Percentiles rank a stretch among this genome's conserved stretches.
Evolutionary conservation across 2,888 invertebrate genomes (phyloP).

Genomic region (Pecten maximus): DNA sequence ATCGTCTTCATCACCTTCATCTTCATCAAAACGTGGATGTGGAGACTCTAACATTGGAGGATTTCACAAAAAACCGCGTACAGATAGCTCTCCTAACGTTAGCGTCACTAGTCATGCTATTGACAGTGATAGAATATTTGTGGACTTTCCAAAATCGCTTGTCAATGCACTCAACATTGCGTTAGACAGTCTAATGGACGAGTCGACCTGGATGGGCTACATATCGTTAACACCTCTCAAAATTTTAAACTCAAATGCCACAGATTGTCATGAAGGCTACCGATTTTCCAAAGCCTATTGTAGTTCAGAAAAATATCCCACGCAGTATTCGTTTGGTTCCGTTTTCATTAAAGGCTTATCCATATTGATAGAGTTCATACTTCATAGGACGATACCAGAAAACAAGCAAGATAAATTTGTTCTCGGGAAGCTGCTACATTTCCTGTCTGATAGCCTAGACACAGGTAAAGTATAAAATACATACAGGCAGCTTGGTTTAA

Average conservation of each 20-base stretch:
- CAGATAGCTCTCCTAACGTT: background rate
- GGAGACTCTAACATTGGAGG: background rate
- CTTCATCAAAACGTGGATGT: background rate
- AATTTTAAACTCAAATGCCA: constrained; percentile 2
- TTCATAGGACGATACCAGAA: background rate
- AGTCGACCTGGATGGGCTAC: background rate
- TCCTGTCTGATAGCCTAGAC: background rate
- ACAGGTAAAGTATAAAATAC: background rate
- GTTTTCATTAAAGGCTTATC: constrained; percentile 36
- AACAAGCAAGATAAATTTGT: constrained; percentile 23
- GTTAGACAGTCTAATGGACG: background rate
- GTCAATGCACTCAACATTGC: background rate
- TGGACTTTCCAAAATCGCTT: background rate
- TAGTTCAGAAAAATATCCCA: background rate
- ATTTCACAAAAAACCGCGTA: background rate
- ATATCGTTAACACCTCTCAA: constrained; percentile 11
- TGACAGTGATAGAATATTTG: background rate
- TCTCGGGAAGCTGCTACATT: constrained; percentile 21
- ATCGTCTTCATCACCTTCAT: too few relatives aligned
- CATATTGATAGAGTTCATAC: constrained; percentile 21
- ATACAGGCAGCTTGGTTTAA: too few relatives aligned
- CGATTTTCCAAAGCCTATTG: constrained; percentile 27
- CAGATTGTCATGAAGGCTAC: background rate
- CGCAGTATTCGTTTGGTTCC: constrained; percentile 30
- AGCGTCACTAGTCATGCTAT: background rate